Conservation (phyloP, 2,888 invertebrate genomes). For the Branchellion lobata region DNA sequence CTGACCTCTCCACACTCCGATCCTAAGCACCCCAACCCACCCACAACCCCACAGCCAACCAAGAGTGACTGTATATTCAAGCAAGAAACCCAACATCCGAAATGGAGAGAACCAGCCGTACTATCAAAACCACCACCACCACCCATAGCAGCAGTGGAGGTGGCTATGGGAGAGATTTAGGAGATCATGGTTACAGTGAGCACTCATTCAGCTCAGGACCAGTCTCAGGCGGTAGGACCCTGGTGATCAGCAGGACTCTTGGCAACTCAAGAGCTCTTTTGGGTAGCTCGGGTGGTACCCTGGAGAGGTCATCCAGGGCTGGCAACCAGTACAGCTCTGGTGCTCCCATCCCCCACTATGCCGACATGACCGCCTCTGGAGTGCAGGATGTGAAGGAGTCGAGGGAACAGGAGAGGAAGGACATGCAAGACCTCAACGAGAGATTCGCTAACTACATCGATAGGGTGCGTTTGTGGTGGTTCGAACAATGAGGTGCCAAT, state of each 20-base stretch:
- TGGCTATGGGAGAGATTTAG: background rate
- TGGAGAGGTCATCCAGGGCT: slow-evolving; percentile 30
- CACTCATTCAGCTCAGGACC: slow-evolving; percentile 8
- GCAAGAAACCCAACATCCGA: background rate
- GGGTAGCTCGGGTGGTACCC: slow-evolving; percentile 17
- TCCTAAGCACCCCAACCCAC: background rate
- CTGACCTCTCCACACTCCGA: background rate
- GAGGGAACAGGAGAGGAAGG: slow-evolving; percentile 65
- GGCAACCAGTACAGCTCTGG: slow-evolving; percentile 22
- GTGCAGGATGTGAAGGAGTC: slow-evolving; percentile 58
- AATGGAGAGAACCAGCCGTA: background rate
- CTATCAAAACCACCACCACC: slow-evolving; percentile 20
- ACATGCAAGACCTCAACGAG: slow-evolving; percentile 65
- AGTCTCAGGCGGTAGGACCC: slow-evolving; percentile 25
- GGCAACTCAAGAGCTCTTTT: background rate
- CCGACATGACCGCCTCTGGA: slow-evolving; percentile 40
- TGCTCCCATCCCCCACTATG: slow-evolving; percentile 36
- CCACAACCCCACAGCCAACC: background rate
- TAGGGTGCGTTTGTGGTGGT: no score
- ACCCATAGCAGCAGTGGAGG: slow-evolving; percentile 23
- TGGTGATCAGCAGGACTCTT: slow-evolving; percentile 40
- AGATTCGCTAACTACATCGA: slow-evolving; percentile 66
- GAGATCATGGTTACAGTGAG: background rate
- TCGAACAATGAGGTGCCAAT: no score
- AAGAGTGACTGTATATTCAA: background rate